Conservation (phyloP, 2,888 invertebrate genomes). For the Nemotelus nigrinus region DNA sequence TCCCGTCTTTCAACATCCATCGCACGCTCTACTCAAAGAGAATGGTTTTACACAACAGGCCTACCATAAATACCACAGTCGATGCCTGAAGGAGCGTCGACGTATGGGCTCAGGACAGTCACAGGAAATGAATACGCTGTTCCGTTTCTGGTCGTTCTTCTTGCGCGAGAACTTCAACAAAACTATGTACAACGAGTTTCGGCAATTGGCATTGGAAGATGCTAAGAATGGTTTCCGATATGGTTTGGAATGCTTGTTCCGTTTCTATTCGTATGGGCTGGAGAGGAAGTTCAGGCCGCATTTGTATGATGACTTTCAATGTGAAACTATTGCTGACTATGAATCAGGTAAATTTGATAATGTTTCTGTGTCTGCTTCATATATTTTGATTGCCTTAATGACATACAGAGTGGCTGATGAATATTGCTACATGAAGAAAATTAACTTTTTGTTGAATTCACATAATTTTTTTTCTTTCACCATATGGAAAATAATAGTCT, state of each 20-base stretch:
- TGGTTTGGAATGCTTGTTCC: slow-evolving; percentile 87
- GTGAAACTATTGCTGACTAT: slow-evolving; percentile 89
- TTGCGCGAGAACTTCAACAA: slow-evolving; percentile 97
- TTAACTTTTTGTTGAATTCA: no score
- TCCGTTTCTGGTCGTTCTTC: slow-evolving; percentile 99
- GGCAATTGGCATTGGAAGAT: slow-evolving; percentile 90
- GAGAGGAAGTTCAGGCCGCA: slow-evolving; percentile 96
- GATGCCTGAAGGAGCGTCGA: slow-evolving; percentile 90
- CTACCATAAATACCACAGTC: slow-evolving; percentile 94
- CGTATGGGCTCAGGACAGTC: slow-evolving; percentile 93
- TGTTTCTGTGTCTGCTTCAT: neutral
- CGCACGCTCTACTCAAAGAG: slow-evolving; percentile 91
- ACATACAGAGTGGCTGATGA: no score
- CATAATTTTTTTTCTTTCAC: no score
- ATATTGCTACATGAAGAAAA: no score
- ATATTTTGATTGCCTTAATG: no score
- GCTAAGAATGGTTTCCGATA: slow-evolving; percentile 89
- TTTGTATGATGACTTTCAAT: slow-evolving; percentile 94
- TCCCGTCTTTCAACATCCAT: slow-evolving; percentile 95
- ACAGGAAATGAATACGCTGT: slow-evolving; percentile 99
- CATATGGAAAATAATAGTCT: no score
- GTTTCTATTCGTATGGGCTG: slow-evolving; percentile 97
- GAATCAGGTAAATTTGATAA: slow-evolving; percentile 74
- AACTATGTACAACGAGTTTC: slow-evolving; percentile 97
- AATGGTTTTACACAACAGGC: slow-evolving; percentile 98